These are phyloP conservation scores for Cygnus buccinator DNA, from an alignment of 2,113 vertebrate genomes.

Conservation along the genomic window DNA sequence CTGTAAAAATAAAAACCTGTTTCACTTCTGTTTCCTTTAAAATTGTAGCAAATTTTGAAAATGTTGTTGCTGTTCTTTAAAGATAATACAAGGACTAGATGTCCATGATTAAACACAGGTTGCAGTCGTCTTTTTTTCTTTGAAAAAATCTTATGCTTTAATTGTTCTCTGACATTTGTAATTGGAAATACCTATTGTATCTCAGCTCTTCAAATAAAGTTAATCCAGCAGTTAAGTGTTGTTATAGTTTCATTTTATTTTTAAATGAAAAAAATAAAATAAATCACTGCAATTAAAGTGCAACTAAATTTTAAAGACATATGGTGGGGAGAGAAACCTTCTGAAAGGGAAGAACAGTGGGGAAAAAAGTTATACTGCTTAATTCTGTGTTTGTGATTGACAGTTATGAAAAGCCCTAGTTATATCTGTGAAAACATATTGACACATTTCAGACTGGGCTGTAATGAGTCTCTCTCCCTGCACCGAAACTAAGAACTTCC, in stretches of 20 bases:
- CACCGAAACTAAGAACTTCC: neutral
- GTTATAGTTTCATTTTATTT: neutral
- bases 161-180: neutral
- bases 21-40: neutral
- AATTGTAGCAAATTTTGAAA: neutral
- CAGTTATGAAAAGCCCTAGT: neutral
- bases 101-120: neutral
- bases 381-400: neutral
- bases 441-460: neutral
- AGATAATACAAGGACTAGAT: neutral
- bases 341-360: neutral
- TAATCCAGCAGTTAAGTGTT: neutral
- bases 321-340: neutral
- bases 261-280: neutral
- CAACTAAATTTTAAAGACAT: neutral
- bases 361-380: neutral
- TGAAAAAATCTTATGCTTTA: neutral
- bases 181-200: neutral
- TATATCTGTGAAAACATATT: neutral
- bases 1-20: neutral
- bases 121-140: neutral
- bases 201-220: neutral
- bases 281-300: neutral
- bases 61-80: neutral
- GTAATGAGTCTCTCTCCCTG: neutral